phyloP scores from a whole-genome alignment of 1,140 invertebrate genomes.

The Drosophila triauraria region DNA sequence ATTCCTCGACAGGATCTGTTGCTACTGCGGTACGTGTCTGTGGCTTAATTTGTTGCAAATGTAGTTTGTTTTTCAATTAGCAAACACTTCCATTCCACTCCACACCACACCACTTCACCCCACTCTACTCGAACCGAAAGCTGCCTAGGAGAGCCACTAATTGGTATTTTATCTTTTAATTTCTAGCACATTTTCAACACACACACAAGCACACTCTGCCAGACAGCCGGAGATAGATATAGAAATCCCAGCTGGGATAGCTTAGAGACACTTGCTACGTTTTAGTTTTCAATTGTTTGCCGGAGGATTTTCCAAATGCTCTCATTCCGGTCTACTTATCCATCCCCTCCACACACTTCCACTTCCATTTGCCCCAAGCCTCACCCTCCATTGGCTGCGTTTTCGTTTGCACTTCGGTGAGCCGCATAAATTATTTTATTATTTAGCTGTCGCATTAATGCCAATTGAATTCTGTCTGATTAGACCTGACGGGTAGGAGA shows the following conservation, averaged over 20 bases:
- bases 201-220: constrained; percentile 18
- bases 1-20: constrained; percentile 40
- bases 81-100: constrained; percentile 49
- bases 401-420: constrained; percentile 54
- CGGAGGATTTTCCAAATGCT: constrained; percentile 48
- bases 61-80: constrained; percentile 79
- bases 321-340: constrained; percentile 17
- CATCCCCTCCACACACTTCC: not conserved
- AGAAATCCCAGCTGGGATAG: constrained; percentile 49
- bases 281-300: constrained; percentile 62
- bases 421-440: constrained; percentile 77
- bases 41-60: constrained; percentile 69
- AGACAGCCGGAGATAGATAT: constrained; percentile 5
- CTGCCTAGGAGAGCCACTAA: constrained; percentile 60
- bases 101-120: not conserved
- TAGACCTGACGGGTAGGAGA: constrained; percentile 20
- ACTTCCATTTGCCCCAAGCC: constrained; percentile 1
- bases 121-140: constrained; percentile 27
- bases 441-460: constrained; percentile 66
- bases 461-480: constrained; percentile 62
- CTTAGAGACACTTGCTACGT: constrained; percentile 55
- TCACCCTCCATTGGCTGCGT: constrained; percentile 27
- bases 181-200: constrained; percentile 61
- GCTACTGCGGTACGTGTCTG: constrained; percentile 66
- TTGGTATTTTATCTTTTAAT: constrained; percentile 82